Base-by-base conservation (phyloP, 2,888 invertebrate genomes). In the Pterobdella sp. region DNA sequence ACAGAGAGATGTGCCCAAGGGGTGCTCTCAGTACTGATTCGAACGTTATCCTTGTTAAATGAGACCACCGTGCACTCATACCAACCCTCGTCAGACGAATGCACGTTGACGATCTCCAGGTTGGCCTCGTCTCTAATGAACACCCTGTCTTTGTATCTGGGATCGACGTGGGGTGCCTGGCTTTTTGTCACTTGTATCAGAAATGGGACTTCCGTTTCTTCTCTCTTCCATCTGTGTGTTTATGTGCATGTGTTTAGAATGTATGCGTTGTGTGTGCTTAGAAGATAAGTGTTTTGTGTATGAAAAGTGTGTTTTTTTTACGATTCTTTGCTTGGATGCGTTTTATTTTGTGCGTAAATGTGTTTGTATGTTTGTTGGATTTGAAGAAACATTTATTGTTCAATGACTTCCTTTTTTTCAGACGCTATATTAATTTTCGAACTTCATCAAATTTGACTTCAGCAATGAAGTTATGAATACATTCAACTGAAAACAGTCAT, bases 1-100 rank as follows among this genome's bases (percentile, higher is more conserved):
- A 96, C 94, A 87, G 94, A 93, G 85, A 96, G 88, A 86, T 95
- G 94, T 87, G 95, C 94, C 94, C 94, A 95, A 82, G 94, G 94
- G 83, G 95, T 94, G 85, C 94, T 94, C 82, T 81, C 80, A 75
- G 90, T 89, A 32, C 37, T 52, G 1, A 37, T 52, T 82, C 81
- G 81, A 75, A 90, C 89, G 84, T 90, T 90, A 85, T 92, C 92
- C 80, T 93, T 92, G 81, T 91, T 91, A 86, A 94, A 90, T 87
- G 94, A 94, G 85, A 92, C 92, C 86, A 95, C 93, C 81, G 88
- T 89, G 87, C 92, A 93, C 87, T 93, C 91, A 88, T 93, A 95
- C 95, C 95, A 95, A 84, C 95, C 95, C 84, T 92, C 91, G 87
- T 96, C 95, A 81, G 90, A 88, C 85, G 93, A 93, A 79, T 89